A percentile compares a stretch with the other conserved stretches of the same genome.
Evolutionary conservation across 2,113 vertebrate species (phyloP).

Genomic region (Natator depressus): DNA sequence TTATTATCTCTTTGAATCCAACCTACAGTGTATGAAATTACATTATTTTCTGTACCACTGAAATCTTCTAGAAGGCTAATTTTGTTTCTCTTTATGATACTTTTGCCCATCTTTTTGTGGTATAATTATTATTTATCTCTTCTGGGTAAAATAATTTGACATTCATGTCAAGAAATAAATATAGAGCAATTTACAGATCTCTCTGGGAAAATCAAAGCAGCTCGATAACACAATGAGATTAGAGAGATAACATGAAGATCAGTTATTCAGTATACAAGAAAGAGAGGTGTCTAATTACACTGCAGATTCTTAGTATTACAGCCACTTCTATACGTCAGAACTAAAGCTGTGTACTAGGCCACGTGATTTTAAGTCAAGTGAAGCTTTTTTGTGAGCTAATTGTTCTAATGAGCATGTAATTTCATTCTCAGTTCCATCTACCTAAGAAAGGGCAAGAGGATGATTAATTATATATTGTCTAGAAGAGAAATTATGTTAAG

Average conservation of each 20-base stretch:
- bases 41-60: not conserved
- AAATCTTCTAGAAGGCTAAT: not conserved
- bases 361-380: slow-evolving; percentile 20
- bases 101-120: not conserved
- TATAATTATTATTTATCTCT: not conserved
- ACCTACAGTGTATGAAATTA: not conserved
- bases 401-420: slow-evolving; percentile 33
- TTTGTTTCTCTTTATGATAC: not conserved
- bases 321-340: not conserved
- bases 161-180: not conserved
- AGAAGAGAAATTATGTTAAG: slow-evolving; percentile 30
- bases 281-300: slow-evolving; percentile 39
- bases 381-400: slow-evolving; percentile 31
- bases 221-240: not conserved
- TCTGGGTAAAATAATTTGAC: not conserved
- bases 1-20: not conserved
- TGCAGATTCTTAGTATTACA: not conserved
- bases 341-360: not conserved
- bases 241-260: not conserved
- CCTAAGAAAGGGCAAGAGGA: slow-evolving; percentile 53
- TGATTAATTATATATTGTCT: slow-evolving; percentile 43
- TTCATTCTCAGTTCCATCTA: slow-evolving; percentile 34
- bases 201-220: slow-evolving; percentile 13
- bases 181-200: not conserved
- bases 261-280: not conserved